A percentile compares a stretch with the other conserved stretches of the same genome.
These are phyloP conservation scores for Sinopyrophorus schimmeli DNA, from an alignment of 2,888 invertebrate species.

Conservation along the genomic window DNA sequence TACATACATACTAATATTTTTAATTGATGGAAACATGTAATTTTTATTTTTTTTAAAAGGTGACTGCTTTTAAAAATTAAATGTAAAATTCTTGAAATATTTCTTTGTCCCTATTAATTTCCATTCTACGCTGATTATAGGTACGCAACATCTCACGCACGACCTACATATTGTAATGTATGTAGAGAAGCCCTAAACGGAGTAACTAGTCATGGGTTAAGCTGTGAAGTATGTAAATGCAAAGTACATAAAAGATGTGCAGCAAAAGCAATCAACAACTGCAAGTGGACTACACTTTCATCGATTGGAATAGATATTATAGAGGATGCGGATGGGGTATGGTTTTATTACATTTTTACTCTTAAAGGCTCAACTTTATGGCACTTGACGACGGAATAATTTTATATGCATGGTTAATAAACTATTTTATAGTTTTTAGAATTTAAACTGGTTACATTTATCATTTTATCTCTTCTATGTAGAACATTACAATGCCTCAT, in stretches of 20 bases:
- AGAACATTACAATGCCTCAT: constrained; percentile 93
- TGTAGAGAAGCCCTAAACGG: constrained; percentile 91
- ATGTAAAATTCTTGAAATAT: no score
- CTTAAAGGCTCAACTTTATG: no score
- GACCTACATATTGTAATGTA: constrained; percentile 96
- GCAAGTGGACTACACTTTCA: constrained; percentile 97
- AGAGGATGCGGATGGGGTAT: constrained; percentile 87
- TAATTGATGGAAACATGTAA: no score
- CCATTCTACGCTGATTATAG: no score
- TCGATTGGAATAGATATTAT: constrained; percentile 94
- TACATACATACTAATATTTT: no score
- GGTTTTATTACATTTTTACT: background rate
- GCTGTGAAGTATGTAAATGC: constrained; percentile 97
- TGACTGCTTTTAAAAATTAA: no score
- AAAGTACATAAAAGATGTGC: constrained; percentile 97
- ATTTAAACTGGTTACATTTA: background rate
- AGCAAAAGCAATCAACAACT: constrained; percentile 87
- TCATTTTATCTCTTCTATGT: constrained; percentile 32
- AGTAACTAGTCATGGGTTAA: constrained; percentile 92
- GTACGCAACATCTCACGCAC: constrained; percentile 91
- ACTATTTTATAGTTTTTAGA: constrained; percentile 1
- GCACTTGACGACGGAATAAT: no score
- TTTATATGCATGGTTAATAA: background rate
- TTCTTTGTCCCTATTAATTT: no score
- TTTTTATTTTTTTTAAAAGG: no score